phyloP scores from a whole-genome alignment of 30 jellyfish, hydroid and myxozoan species.

The Chironex yamaguchii region DNA sequence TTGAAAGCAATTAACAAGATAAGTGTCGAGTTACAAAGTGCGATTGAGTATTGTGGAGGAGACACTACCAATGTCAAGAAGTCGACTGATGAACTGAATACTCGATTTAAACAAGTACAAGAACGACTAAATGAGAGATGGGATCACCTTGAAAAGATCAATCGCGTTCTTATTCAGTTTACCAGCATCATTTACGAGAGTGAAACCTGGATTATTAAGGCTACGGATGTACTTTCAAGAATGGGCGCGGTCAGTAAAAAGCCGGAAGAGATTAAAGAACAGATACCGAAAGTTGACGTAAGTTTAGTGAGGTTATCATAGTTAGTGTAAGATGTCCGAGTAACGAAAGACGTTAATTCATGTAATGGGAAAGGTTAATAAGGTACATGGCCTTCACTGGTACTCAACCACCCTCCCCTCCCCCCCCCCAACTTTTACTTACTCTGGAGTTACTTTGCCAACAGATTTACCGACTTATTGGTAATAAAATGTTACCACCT shows the following conservation, averaged over 20 bases:
- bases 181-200: conserved; percentile 25
- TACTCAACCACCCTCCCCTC: not conserved
- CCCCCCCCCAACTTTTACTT: not conserved
- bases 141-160: conserved; percentile 47
- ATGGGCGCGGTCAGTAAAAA: conserved; percentile 68
- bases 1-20: conserved; percentile 45
- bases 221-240: conserved; percentile 47
- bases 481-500: too few relatives aligned
- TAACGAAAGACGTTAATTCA: too few relatives aligned
- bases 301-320: too few relatives aligned
- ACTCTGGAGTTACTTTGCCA: not conserved
- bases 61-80: conserved; percentile 37
- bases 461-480: not conserved
- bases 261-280: conserved; percentile 68
- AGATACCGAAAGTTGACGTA: conserved; percentile 79
- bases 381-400: too few relatives aligned
- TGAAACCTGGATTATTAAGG: conserved; percentile 68
- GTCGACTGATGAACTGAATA: conserved; percentile 54
- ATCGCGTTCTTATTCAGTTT: conserved; percentile 67
- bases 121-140: conserved; percentile 36
- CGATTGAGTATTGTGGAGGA: conserved; percentile 59
- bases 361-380: too few relatives aligned
- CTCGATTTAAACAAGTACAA: conserved; percentile 36
- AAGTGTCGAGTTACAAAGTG: conserved; percentile 51
- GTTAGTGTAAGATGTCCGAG: too few relatives aligned